Base-by-base conservation (phyloP, 2,888 invertebrate genomes). In the Lithophane socia region DNA sequence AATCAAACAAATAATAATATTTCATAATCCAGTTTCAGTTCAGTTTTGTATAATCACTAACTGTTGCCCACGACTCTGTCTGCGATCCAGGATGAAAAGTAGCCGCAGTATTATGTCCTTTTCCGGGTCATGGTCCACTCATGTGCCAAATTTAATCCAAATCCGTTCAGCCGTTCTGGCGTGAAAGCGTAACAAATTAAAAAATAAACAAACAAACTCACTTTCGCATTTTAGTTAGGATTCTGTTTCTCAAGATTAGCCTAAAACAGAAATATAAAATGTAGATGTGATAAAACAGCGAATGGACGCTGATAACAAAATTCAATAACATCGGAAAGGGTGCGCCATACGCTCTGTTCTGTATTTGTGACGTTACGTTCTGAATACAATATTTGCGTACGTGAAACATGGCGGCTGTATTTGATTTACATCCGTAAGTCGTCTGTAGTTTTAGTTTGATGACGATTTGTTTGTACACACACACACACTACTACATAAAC, bases 281-380 rank as follows among this genome's bases (percentile, higher is more conserved):
- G 73, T 79, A 42, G 60, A 72, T 73, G 24, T 16, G 54, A 76
- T 75, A 73, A 77, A 82, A 76, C 61, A 42, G 65, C 8, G 60
- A 56, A 73, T 67, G 66, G 76, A 72, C 56, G 69, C 67, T 67
- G 77, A 72, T 72, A 49, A 66, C 18, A 37, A 70, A 82, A 87
- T 80, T 80, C 74, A 87, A 86, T 82, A 79, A 84, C 52, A 70
- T 56, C 69, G 60, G 74, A 78, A 82, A 79, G 84, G 79, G 68
- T 77, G n/a, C 29, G 47, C n/a, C 56, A 29, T 47, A 81, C 66
- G 54, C 49, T 81, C 37, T 61, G 58, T 60, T 73, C 77, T 58
- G 67, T 75, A 75, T 85, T 47, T 64, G 56, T 60, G n/a, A 67
- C 54, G 52, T 61, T 68, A 61, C 71, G 47, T 78, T 79, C 52